Percentiles rank a stretch among this genome's conserved stretches.
Conservation (phyloP, 2,888 invertebrate genomes). For the Lamellibrachia satsuma region DNA sequence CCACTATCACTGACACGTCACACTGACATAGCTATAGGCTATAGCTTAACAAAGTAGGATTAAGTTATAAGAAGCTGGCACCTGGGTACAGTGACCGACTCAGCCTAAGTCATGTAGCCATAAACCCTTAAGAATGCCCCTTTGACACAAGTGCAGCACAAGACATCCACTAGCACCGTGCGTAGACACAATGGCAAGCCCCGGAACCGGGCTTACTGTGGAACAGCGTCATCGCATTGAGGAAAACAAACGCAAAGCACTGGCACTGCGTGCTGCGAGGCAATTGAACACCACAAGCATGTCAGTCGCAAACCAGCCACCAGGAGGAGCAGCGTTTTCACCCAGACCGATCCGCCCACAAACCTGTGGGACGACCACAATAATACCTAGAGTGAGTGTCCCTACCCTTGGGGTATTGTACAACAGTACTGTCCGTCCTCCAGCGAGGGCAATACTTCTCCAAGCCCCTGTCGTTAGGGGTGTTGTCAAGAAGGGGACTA, state of each 20-base stretch:
- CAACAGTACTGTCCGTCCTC: neutral
- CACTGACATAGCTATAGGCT: no score
- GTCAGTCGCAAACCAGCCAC: neutral
- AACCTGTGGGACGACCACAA: neutral
- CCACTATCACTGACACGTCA: no score
- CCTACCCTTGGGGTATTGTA: neutral
- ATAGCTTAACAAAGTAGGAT: no score
- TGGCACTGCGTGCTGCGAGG: slow-evolving; percentile 57
- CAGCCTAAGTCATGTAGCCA: neutral
- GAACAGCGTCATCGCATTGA: slow-evolving; percentile 67
- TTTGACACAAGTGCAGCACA: neutral
- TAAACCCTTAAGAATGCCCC: neutral
- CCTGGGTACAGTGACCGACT: neutral
- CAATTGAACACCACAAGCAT: slow-evolving; percentile 39
- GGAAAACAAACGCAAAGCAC: slow-evolving; percentile 65
- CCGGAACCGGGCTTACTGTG: slow-evolving; percentile 51
- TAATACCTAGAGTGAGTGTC: neutral
- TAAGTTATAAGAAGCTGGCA: neutral
- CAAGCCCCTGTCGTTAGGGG: neutral
- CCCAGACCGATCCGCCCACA: neutral
- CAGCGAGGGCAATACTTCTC: neutral
- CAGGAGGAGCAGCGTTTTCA: neutral
- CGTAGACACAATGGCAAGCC: neutral
- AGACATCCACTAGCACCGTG: neutral
- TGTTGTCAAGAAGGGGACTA: neutral